A percentile compares a stretch with the other conserved stretches of the same genome.
phyloP scores from a whole-genome alignment of 2,113 vertebrate species.

The Triplophysa dalaica region DNA sequence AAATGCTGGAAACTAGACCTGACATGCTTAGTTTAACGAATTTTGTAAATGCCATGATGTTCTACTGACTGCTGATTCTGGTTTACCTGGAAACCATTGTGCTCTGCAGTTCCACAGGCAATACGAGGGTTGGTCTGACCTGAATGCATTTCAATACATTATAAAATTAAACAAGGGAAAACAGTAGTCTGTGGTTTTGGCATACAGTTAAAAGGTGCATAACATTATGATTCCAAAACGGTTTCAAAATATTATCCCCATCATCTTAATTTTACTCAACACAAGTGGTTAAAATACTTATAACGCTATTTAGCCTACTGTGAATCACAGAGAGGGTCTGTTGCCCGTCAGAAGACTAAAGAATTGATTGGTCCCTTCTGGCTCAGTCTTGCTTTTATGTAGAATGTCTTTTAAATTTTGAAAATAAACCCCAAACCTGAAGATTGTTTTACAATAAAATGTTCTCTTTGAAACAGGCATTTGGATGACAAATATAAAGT shows the following conservation, averaged over 20 bases:
- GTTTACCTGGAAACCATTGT: slow-evolving; percentile 45
- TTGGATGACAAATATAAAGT: slow-evolving; percentile 1
- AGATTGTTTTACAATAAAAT: not conserved
- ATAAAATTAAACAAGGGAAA: slow-evolving; percentile 52
- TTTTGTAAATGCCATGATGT: slow-evolving; percentile 11
- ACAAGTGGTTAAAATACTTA: not conserved
- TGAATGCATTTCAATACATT: slow-evolving; percentile 71
- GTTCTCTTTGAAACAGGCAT: not conserved
- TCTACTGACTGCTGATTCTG: slow-evolving; percentile 12
- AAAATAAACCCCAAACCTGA: not conserved
- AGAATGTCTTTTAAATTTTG: not conserved
- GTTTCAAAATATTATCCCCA: no score
- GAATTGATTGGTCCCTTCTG: slow-evolving; percentile 54
- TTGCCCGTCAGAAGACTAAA: no score
- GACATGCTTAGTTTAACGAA: not conserved
- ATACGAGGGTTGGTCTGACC: slow-evolving; percentile 62
- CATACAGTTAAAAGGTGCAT: no score
- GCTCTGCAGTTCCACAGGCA: slow-evolving; percentile 50
- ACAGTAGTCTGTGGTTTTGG: slow-evolving; percentile 32
- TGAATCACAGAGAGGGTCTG: no score
- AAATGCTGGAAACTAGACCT: not conserved
- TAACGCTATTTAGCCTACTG: no score
- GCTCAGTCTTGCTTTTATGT: not conserved
- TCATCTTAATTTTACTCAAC: not conserved
- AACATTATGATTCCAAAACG: no score